Percentiles rank a stretch among this genome's conserved stretches.
phyloP scores from a whole-genome alignment of 2,797 vertebrate genomes.

The Phrynocephalus guinanensis region DNA sequence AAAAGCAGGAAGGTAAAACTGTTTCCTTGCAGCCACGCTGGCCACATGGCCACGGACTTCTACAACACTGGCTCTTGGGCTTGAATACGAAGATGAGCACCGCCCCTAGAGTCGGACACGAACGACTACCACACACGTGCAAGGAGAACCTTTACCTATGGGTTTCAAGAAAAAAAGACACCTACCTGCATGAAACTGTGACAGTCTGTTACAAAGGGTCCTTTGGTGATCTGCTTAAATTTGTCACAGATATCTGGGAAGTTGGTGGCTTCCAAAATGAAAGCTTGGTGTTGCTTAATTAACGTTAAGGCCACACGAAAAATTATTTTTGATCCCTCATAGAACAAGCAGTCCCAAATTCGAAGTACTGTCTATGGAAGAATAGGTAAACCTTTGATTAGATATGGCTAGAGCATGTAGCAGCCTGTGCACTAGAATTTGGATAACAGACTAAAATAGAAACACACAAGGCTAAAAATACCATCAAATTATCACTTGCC shows the following conservation, averaged over 20 bases:
- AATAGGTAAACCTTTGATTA: conserved; percentile 32
- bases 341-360: conserved; percentile 97
- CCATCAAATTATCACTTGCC: conserved; percentile 72
- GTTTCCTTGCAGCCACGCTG: too few relatives aligned
- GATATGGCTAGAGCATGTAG: not conserved
- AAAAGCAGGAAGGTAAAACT: too few relatives aligned
- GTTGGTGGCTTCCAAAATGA: conserved; percentile 87
- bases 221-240: conserved; percentile 91
- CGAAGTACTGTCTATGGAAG: conserved; percentile 89
- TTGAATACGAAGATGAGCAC: too few relatives aligned
- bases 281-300: conserved; percentile 88
- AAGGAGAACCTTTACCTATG: too few relatives aligned
- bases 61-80: too few relatives aligned
- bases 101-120: too few relatives aligned
- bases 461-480: not conserved
- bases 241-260: conserved; percentile 88
- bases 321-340: conserved; percentile 95
- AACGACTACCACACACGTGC: too few relatives aligned
- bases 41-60: too few relatives aligned
- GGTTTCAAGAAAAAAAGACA: not conserved
- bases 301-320: conserved; percentile 94
- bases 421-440: not conserved
- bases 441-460: not conserved
- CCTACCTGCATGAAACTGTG: conserved; percentile 94
- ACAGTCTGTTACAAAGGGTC: conserved; percentile 88